Evolutionary conservation across 2,888 invertebrate species (phyloP), one percentile per base, ranked within the genome.

Genomic region (Folsomia manolachei): DNA sequence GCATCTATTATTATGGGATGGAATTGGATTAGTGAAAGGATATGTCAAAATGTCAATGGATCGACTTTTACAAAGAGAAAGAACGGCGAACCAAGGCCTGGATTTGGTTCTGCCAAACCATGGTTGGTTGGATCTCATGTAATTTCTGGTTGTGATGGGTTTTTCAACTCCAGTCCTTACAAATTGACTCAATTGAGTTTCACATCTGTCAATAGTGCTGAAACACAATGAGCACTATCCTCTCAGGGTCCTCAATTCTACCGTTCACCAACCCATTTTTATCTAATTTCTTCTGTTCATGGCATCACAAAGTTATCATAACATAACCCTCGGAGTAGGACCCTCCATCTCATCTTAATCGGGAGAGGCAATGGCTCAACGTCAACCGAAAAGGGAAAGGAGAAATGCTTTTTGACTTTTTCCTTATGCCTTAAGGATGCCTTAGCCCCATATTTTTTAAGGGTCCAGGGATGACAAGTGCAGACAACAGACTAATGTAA

Each of bases 131-230:
- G 51, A 51, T 25, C 18, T 25, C 39, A n/a, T 64, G 64, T 27
- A 64, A 64, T 64, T 64, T 64, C 64, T 64, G 64, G 19, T 26
- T 18, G 23, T 64, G 64, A 64, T 64, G 27, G 64, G n/a, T 69
- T 72, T 70, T 70, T 23, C 19, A 21, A 64, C 11, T 63, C 21
- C 63, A 27, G 60, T 63, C 71, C 72, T 69, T 67, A 63, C 63
- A 70, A 71, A 68, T 71, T 64, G 68, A 73, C 67, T 67, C 73
- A 73, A 73, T 73, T 71, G 71, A 70, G 68, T 73, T 73, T 73
- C 71, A 64, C 73, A 73, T 73, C 73, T 73, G 73, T 73, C 73
- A 69, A 71, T 74, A 69, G 60, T 27, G 52, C 64, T 62, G 4
- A 14, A 9, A 39, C 39, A 39, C 51, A 51, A 51, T 51, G 51